phyloP scores from a whole-genome alignment of 64 coral and sea anemone species.

The Montipora cactus region DNA sequence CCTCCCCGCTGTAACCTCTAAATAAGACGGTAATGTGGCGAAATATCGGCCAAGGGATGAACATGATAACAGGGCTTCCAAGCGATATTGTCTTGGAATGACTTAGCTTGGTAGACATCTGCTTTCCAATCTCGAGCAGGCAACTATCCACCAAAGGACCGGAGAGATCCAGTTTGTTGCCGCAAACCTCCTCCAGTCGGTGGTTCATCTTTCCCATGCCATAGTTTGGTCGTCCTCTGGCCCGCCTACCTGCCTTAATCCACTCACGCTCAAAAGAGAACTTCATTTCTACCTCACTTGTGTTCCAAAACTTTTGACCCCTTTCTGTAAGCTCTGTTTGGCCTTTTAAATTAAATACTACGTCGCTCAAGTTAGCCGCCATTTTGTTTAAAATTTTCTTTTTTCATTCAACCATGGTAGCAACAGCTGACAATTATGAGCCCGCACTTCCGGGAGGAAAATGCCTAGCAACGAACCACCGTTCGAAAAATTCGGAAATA shows the following conservation, averaged over 20 bases:
- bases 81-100: constrained; percentile 51
- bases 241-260: constrained; percentile 55
- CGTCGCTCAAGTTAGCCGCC: constrained; percentile 10
- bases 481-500: no score
- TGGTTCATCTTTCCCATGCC: constrained; percentile 61
- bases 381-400: constrained; percentile 19
- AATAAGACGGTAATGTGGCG: no score
- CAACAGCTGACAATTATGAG: no score
- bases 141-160: constrained; percentile 67
- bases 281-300: constrained; percentile 50
- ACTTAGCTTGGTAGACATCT: constrained; percentile 36
- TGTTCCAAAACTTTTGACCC: constrained; percentile 52
- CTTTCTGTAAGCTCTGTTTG: constrained; percentile 39
- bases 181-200: constrained; percentile 53
- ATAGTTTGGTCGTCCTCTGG: constrained; percentile 47
- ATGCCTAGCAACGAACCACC: no score
- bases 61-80: no score
- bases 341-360: constrained; percentile 49
- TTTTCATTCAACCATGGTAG: no score
- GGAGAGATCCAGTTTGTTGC: constrained; percentile 62
- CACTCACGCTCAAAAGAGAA: constrained; percentile 55
- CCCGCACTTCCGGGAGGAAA: no score
- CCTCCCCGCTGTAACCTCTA: no score
- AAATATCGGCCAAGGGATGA: no score
- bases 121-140: constrained; percentile 53